Percentiles rank a stretch among this genome's conserved stretches.
phyloP scores from a whole-genome alignment of 2,113 vertebrate genomes.

The Nothoprocta pentlandii region DNA sequence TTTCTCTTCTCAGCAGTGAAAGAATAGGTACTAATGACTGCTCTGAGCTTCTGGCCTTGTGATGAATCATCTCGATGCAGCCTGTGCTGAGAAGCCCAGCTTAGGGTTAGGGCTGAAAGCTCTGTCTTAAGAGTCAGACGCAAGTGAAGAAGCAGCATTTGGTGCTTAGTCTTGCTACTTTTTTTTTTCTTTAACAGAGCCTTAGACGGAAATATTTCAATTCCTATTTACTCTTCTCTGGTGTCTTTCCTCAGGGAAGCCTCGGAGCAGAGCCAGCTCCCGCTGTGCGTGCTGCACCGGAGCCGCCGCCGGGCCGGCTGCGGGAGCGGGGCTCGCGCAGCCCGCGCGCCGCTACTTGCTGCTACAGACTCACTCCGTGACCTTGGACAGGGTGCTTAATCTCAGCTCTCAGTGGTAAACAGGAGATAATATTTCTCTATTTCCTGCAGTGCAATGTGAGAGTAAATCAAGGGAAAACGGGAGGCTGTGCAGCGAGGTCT shows the following conservation, averaged over 20 bases:
- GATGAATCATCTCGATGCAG: not conserved
- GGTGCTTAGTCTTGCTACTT: not conserved
- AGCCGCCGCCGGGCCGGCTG: not conserved
- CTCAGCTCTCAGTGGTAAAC: not conserved
- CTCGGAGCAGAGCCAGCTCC: not conserved
- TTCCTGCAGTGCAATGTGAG: constrained; percentile 45
- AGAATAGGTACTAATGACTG: not conserved
- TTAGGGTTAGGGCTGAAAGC: constrained; percentile 44
- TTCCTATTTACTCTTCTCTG: not conserved
- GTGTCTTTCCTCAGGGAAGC: not conserved
- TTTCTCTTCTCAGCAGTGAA: not conserved
- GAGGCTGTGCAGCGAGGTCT: not conserved
- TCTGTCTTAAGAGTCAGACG: constrained; percentile 41
- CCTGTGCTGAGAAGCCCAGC: not conserved
- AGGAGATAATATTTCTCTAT: constrained; percentile 50
- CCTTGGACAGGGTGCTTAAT: constrained; percentile 33
- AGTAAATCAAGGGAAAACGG: constrained; percentile 24
- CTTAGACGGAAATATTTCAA: constrained; percentile 4
- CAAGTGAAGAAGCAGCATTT: constrained; percentile 15
- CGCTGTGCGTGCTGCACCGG: rapidly evolving
- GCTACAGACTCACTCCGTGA: not conserved
- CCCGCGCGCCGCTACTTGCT: not conserved
- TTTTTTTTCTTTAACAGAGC: not conserved
- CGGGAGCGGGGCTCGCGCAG: not conserved
- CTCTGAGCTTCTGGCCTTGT: not conserved